A percentile compares a stretch with the other conserved stretches of the same genome.
phyloP scores from a whole-genome alignment of 2,797 vertebrate species.

The Ctenopoma multispine region DNA sequence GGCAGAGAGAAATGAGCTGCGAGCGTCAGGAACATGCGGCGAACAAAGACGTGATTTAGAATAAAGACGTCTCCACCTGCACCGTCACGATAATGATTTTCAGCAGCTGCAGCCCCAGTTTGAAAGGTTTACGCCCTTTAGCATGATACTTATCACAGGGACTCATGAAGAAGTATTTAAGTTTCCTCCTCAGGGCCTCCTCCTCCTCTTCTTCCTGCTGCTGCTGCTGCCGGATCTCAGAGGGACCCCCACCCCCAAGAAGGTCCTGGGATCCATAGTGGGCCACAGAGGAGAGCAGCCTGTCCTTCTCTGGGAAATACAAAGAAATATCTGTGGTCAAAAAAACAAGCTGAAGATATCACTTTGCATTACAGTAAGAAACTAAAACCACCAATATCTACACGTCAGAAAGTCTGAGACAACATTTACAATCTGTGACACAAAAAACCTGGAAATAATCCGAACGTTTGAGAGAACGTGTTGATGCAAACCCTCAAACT shows the following conservation, averaged over 20 bases:
- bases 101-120: constrained; percentile 90
- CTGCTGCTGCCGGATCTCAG: constrained; percentile 57
- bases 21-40: not conserved
- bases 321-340: not conserved
- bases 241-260: constrained; percentile 23
- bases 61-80: constrained; percentile 81
- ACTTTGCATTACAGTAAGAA: too few relatives aligned
- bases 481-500: too few relatives aligned
- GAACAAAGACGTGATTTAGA: not conserved
- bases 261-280: constrained; percentile 81
- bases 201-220: constrained; percentile 81
- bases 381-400: too few relatives aligned
- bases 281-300: constrained; percentile 78
- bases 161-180: constrained; percentile 97
- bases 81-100: constrained; percentile 92
- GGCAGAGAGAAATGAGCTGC: not conserved
- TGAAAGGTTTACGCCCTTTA: constrained; percentile 92
- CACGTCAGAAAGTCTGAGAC: too few relatives aligned
- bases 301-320: constrained; percentile 81
- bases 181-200: constrained; percentile 89
- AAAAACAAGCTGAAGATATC: too few relatives aligned
- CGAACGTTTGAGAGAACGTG: too few relatives aligned
- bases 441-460: too few relatives aligned
- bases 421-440: too few relatives aligned
- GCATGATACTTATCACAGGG: constrained; percentile 95